phyloP scores from a whole-genome alignment of 2,888 invertebrate species.

The Lamellibrachia satsuma region DNA sequence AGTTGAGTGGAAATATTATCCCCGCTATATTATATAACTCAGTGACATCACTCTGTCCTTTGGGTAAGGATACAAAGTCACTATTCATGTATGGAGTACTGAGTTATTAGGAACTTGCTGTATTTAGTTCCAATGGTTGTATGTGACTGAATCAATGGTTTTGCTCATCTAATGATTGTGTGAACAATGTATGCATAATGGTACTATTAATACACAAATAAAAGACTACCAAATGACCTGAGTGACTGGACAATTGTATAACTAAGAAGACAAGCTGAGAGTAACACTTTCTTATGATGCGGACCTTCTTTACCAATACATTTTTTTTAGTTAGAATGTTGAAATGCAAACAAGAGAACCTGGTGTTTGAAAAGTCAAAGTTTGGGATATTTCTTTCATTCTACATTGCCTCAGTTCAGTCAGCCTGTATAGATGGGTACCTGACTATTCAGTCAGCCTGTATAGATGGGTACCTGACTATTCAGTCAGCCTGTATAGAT shows the following conservation, averaged over 20 bases:
- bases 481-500: too few species aligned
- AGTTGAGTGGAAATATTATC: neutral
- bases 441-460: too few species aligned
- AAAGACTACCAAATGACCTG: neutral
- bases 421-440: too few species aligned
- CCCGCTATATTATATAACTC: neutral
- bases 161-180: neutral
- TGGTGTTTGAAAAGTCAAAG: too few species aligned
- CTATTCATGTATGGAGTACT: neutral
- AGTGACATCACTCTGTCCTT: neutral
- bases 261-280: neutral
- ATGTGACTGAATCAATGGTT: neutral
- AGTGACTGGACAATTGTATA: neutral
- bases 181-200: neutral
- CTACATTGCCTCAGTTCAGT: too few species aligned
- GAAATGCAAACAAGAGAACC: too few species aligned
- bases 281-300: neutral
- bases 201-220: neutral
- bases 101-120: neutral
- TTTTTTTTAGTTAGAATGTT: neutral
- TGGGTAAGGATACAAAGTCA: neutral
- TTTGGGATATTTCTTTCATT: too few species aligned
- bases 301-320: neutral
- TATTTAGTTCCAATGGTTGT: neutral
- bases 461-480: too few species aligned